Evolutionary conservation across 2,797 vertebrate genomes (phyloP), one percentile per base, ranked within the genome.

Genomic region (Chromobotia macracanthus): DNA sequence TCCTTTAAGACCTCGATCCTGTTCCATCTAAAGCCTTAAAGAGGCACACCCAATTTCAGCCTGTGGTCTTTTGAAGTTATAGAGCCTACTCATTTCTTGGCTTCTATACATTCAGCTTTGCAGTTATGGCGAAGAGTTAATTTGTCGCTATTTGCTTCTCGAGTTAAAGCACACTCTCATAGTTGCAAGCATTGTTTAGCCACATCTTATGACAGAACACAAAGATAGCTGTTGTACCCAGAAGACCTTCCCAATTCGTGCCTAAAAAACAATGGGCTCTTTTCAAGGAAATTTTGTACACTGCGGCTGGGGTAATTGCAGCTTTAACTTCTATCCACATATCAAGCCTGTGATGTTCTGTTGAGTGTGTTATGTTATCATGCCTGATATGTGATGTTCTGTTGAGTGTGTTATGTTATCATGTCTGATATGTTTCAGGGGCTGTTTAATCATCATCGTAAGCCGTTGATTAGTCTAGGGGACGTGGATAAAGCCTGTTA

Each of bases 331-430:
- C 41, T 79, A 61, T 75, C 83, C 72, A 74, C 76, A 78, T 64
- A 70, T 81, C 80, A 83, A 67, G 61, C 35, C 79, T 86, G 58
- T 81, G 81, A 86, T 86, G 84, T 80, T 63, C 35, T 71, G 81
- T 82, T 84, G 75, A 75, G 31, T 16, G 18, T 63, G 75, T 80
- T 75, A 77, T 82, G 69, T 85, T 83, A 87, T 87, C 82, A n/a
- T 85, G 21, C 78, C 80, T 58, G 71, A 85, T 85, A 79, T 75
- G 79, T 69, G 44, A 86, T 86, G 84, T 79, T 61, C 31, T 70
- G 81, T 82, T 84, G 75, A 75, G 31, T 15, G 18, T 61, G 75
- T 80, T 74, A 79, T 82, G 68, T 85, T 83, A 87, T 87, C 82
- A n/a, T 85, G 21, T 77, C 80, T 56, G 70, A 85, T 85, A 78